A percentile compares a stretch with the other conserved stretches of the same genome.
phyloP scores from a whole-genome alignment of 2,797 vertebrate genomes.

The Aplochiton taeniatus region DNA sequence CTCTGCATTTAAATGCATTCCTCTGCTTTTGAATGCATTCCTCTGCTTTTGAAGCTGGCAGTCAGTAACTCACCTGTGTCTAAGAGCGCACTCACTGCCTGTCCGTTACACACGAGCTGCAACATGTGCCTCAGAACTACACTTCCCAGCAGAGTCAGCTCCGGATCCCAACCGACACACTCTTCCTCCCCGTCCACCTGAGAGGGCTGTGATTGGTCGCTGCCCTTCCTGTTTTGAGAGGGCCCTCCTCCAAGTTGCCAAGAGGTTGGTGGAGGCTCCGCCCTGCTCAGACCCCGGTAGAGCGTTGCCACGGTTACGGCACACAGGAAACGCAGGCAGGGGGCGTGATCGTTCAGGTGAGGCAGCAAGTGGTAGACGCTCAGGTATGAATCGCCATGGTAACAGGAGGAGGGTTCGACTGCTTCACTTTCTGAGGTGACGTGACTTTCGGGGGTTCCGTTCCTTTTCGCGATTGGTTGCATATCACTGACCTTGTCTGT shows the following conservation, averaged over 20 bases:
- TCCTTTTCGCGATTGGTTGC: background rate
- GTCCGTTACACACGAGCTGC: constrained; percentile 92
- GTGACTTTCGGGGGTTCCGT: background rate
- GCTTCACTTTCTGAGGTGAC: background rate
- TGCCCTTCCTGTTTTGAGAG: background rate
- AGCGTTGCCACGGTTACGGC: constrained; percentile 78
- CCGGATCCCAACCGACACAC: constrained; percentile 37
- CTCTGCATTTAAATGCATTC: no score
- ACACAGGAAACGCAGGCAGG: constrained; percentile 81
- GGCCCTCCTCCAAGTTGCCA: constrained; percentile 26
- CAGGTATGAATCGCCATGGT: constrained; percentile 75
- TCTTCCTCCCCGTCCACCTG: constrained; percentile 18
- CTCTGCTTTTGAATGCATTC: no score
- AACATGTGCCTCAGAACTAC: constrained; percentile 86
- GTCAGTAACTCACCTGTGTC: constrained; percentile 74
- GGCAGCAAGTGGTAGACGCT: constrained; percentile 84
- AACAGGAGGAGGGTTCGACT: constrained; percentile 42
- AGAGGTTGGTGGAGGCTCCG: constrained; percentile 43
- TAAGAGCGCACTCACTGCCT: constrained; percentile 81
- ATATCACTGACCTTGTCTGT: constrained; percentile 21
- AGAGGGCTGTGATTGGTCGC: constrained; percentile 10
- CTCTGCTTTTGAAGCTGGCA: no score
- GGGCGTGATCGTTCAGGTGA: constrained; percentile 76
- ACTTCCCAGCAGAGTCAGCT: constrained; percentile 77
- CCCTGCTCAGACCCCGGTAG: constrained; percentile 70